Evolutionary conservation across 2,888 invertebrate genomes (phyloP), one percentile per base, ranked within the genome.

Genomic region (Lomographa bimaculata): DNA sequence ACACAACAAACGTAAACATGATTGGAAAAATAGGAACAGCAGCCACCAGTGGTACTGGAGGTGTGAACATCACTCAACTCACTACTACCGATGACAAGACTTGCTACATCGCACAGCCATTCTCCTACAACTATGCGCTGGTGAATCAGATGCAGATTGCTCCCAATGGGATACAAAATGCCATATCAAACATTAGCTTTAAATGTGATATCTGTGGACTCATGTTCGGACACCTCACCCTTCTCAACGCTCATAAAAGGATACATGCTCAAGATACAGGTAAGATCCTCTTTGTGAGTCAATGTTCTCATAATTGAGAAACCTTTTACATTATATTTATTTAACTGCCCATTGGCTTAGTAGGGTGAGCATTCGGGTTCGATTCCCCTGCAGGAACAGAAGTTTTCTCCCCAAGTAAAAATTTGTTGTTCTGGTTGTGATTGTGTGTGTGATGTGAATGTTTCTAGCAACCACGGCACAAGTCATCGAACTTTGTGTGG

Each of bases 201-300:
- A 96, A 96, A 80, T 96, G 96, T 79, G 96, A 96, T 77, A 94
- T 96, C 4, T 96, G 96, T 67, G 96, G 96, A 24, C 86, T 96
- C 45, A 95, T 95, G 91, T 96, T 96, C 75, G 94, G 94, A 0
- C 96, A 96, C 70, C 90, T 96, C 50, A 92, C 94, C 26, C 77
- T 96, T 40, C 82, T 96, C n/a, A 96, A 95, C 81, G 95, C 96
- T 64, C 96, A 96, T 77, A 96, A 96, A 83, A 91, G 95, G 55
- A 93, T 94, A 65, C 95, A 95, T 71, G 92, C 93, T 42, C 91
- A 91, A 57, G 92, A 91, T 54, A 80, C 90, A 60, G 91, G 90
- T 75, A 81, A 33, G 16, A 17, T 8, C 5, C 9, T 19, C 11
- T 20, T 20, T n/a, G n/a, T n/a, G n/a, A n/a, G n/a, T n/a, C n/a